Base-by-base conservation (phyloP, 2,888 invertebrate species). In the Actias luna region DNA sequence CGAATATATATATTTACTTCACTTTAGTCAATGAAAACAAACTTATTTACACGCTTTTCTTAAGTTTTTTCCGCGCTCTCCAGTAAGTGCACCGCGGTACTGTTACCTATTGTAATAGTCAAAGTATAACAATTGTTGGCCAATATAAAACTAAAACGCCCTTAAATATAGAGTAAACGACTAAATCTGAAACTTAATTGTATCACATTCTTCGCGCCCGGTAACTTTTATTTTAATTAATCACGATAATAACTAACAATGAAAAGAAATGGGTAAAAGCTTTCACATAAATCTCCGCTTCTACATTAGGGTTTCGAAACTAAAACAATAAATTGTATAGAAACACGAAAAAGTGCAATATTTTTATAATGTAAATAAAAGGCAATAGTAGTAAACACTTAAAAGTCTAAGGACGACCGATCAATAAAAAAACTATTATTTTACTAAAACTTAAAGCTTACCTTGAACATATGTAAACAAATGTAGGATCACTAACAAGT, bases 391-490 rank as follows among this genome's bases (percentile, higher is more conserved):
- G 8, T 29, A 29, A 29, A n/a, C 16, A 29, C 29, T 29, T 16
- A 29, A 55, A n/a, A n/a, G 18, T 10, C 7, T 50, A 52, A 52
- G 31, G 36, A 69, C 67, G 73, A 64, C 68, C 78, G 86, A 89
- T 89, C 86, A 82, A 88, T 89, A 83, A 70, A 83, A 83, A 85
- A 82, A 77, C 77, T 74, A 84, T 84, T 89, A 88, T 89, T 89
- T 88, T 82, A 84, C 79, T 75, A 79, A 80, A n/a, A 85, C 84
- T 83, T 18, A 39, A 80, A 78, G 79, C 89, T 89, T 84, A 93
- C 93, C 93, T 93, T 92, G 87, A 82, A 80, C 89, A 80, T 87
- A 90, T 88, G 93, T 93, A 93, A 93, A 93, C 92, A 93, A 92
- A 87, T 88, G 84, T 74, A 87, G 75, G 74, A 83, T 82, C 80